phyloP scores from a whole-genome alignment of 2,113 vertebrate genomes.

The Eira barbara region DNA sequence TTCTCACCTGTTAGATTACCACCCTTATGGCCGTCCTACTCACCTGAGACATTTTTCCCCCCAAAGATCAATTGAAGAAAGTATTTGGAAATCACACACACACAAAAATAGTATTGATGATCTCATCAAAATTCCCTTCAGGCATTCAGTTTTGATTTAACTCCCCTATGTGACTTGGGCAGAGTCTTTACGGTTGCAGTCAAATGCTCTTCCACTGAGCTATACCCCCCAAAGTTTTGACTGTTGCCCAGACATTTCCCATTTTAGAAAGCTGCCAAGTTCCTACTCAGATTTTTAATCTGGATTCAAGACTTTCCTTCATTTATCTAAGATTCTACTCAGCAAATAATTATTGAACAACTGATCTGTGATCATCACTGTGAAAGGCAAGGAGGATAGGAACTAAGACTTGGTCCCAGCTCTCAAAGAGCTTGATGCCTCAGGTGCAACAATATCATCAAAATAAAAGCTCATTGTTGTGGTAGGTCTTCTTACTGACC shows the following conservation, averaged over 20 bases:
- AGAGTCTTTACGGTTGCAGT: neutral
- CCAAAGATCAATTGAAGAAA: neutral
- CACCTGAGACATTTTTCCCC: neutral
- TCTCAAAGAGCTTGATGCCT: neutral
- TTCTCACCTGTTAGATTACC: neutral
- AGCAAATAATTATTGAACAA: neutral
- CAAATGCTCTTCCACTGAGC: too few species aligned
- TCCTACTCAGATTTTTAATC: neutral
- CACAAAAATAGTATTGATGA: neutral
- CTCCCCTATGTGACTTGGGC: neutral
- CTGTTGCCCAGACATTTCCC: neutral
- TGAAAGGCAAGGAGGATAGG: neutral
- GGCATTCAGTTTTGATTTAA: neutral
- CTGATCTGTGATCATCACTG: neutral
- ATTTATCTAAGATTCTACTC: neutral
- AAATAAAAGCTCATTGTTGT: neutral
- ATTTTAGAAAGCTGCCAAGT: neutral
- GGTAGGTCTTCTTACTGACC: accelerated
- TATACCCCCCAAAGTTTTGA: neutral
- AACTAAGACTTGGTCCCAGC: neutral
- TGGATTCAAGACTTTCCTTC: neutral
- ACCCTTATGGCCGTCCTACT: too few species aligned
- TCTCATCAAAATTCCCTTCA: neutral
- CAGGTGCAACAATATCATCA: neutral
- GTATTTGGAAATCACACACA: neutral